phyloP scores from a whole-genome alignment of 1,140 invertebrate species.

The Papilio polyxenes region DNA sequence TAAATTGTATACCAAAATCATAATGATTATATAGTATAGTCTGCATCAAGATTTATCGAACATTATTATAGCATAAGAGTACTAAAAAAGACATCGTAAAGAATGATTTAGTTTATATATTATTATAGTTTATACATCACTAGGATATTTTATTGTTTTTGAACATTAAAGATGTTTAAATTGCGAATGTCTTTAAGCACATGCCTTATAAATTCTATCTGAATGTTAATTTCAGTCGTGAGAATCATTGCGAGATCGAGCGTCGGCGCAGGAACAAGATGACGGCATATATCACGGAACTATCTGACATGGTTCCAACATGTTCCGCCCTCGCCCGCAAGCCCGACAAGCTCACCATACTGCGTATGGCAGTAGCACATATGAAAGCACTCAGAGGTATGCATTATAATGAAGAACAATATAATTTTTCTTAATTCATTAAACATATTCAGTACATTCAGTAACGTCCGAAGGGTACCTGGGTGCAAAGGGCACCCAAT shows the following conservation, averaged over 20 bases:
- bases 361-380: constrained; percentile 99
- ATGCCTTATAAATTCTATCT: constrained; percentile 3
- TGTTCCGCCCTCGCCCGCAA: constrained; percentile 98
- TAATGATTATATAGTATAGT: no score
- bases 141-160: no score
- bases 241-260: constrained; percentile 99
- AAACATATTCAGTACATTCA: no score
- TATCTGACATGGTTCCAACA: constrained; percentile 99
- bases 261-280: constrained; percentile 99
- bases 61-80: no score
- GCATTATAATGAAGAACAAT: neutral
- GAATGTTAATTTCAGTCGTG: constrained; percentile 84
- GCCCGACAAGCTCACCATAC: constrained; percentile 99
- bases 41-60: no score
- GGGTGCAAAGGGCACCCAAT: no score
- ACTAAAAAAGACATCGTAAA: no score
- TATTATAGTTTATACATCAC: no score
- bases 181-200: neutral
- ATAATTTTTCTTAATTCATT: no score
- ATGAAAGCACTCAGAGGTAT: constrained; percentile 98
- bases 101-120: no score
- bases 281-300: constrained; percentile 99
- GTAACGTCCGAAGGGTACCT: no score
- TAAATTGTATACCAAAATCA: no score
- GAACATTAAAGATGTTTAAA: neutral